These are phyloP conservation scores for Melieria picta DNA, from an alignment of 2,888 invertebrate genomes.

Conservation along the genomic window DNA sequence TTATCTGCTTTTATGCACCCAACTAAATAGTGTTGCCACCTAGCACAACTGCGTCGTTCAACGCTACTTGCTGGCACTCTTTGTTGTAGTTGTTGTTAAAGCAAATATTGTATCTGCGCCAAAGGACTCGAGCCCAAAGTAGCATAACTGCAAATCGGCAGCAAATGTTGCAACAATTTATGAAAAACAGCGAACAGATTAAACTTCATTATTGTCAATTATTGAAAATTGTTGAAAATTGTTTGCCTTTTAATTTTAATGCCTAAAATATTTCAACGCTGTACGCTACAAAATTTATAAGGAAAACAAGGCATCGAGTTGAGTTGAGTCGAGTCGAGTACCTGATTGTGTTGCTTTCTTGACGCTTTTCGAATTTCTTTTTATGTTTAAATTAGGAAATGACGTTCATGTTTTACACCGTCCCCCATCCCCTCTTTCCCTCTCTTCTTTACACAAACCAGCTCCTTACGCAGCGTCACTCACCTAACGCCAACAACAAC, in stretches of 20 bases:
- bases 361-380: not conserved
- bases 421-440: not conserved
- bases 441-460: not conserved
- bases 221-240: not conserved
- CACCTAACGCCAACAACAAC: no score
- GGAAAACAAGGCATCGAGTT: no score
- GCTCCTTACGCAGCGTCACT: no score
- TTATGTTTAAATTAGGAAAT: slow-evolving; percentile 2
- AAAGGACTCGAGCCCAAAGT: not conserved
- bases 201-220: not conserved
- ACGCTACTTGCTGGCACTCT: no score
- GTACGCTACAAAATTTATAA: no score
- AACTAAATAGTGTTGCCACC: not conserved
- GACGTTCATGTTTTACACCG: not conserved
- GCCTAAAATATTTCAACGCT: no score
- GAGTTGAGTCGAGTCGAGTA: no score
- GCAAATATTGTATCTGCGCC: not conserved
- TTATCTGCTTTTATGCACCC: not conserved
- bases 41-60: no score
- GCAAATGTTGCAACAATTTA: not conserved
- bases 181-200: not conserved
- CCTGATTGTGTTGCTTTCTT: not conserved
- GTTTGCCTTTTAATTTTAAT: no score
- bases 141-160: not conserved
- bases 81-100: not conserved